phyloP scores from a whole-genome alignment of 2,797 vertebrate species.

The Channa striata region DNA sequence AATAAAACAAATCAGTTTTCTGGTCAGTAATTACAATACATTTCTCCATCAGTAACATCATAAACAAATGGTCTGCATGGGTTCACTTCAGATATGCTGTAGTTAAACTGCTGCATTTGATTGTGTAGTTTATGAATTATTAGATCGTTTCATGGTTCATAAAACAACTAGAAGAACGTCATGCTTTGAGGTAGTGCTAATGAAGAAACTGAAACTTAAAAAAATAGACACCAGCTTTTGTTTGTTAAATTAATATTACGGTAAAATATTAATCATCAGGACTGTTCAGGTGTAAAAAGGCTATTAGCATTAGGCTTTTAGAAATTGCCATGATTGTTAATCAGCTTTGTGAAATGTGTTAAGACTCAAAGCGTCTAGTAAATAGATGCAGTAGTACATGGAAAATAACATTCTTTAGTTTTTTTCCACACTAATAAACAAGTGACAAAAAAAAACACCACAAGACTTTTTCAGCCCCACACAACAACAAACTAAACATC shows the following conservation, averaged over 20 bases:
- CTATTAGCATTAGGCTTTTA: constrained; percentile 33
- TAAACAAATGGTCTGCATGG: neutral
- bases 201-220: constrained; percentile 6
- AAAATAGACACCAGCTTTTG: constrained; percentile 5
- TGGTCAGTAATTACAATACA: constrained; percentile 1
- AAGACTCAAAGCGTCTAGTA: neutral
- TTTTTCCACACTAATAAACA: too few species aligned
- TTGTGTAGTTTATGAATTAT: constrained; percentile 1
- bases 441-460: neutral
- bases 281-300: constrained; percentile 50
- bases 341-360: constrained; percentile 20
- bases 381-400: neutral
- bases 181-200: constrained; percentile 32
- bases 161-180: constrained; percentile 34
- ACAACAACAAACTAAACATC: neutral
- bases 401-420: constrained; percentile 1
- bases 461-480: neutral
- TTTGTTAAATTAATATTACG: constrained; percentile 36
- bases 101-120: neutral
- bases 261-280: constrained; percentile 49
- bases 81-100: neutral
- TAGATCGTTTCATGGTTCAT: constrained; percentile 51
- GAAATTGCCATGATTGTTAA: constrained; percentile 33
- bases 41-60: neutral
- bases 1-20: too few species aligned